Evolutionary conservation across 2,797 vertebrate species (phyloP).

Genomic region (Tarsius wallacei): DNA sequence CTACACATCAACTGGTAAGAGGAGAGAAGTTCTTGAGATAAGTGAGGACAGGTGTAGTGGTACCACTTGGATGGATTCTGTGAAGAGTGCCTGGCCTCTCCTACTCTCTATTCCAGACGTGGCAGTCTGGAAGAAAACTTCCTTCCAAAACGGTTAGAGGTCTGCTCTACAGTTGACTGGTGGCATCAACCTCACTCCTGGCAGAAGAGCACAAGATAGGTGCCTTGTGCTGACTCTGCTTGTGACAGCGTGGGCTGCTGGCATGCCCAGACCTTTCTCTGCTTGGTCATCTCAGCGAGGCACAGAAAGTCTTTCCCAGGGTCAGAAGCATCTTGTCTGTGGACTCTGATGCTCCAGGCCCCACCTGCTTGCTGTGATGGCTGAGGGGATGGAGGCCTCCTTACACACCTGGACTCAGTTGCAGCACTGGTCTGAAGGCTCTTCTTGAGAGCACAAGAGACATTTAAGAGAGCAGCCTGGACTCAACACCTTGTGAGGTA

Average conservation of each 20-base stretch:
- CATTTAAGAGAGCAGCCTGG: not conserved
- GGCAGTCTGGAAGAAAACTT: too few species aligned
- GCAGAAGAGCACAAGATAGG: not conserved
- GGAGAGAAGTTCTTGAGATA: too few species aligned
- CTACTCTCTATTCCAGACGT: not conserved
- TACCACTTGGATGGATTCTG: not conserved
- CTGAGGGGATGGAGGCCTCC: too few species aligned
- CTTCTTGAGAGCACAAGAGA: not conserved
- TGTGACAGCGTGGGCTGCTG: not conserved
- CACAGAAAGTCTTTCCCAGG: not conserved
- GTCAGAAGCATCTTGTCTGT: not conserved
- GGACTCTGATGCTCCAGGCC: too few species aligned
- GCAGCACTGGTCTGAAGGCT: not conserved
- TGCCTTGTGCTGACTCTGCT: not conserved
- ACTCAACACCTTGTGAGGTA: not conserved
- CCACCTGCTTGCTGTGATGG: not conserved
- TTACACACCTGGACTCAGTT: accelerated
- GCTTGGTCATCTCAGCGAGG: not conserved
- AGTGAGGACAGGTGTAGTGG: not conserved
- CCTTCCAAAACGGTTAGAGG: not conserved
- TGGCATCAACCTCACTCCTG: too few species aligned
- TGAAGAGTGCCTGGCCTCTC: accelerated
- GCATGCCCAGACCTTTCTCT: not conserved
- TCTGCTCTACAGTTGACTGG: not conserved
- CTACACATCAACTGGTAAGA: too few species aligned